A percentile compares a stretch with the other conserved stretches of the same genome.
These are phyloP conservation scores for Leptinotarsa haldemani DNA, from an alignment of 2,888 invertebrate genomes.

Conservation along the genomic window DNA sequence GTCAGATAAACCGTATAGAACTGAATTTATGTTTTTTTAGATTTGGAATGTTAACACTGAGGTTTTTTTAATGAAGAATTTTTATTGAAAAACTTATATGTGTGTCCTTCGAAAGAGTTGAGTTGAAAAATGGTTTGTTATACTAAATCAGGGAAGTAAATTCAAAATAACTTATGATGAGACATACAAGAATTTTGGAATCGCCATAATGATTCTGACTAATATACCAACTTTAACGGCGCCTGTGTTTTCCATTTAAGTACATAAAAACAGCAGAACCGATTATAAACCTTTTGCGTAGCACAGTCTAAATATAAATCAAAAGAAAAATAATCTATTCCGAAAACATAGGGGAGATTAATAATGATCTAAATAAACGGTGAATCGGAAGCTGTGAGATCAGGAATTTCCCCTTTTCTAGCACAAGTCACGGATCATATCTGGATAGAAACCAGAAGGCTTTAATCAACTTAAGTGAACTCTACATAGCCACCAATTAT, in stretches of 20 bases:
- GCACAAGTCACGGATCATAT: slow-evolving; percentile 53
- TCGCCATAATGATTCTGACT: too few relatives aligned
- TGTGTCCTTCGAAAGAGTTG: too few relatives aligned
- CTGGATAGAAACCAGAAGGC: slow-evolving; percentile 55
- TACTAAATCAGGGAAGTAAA: too few relatives aligned
- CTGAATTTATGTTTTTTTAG: too few relatives aligned
- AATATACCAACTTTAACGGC: background rate
- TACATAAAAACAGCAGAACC: slow-evolving; percentile 4
- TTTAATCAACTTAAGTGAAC: slow-evolving; percentile 54
- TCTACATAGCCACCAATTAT: slow-evolving; percentile 37
- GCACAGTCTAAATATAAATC: slow-evolving; percentile 39
- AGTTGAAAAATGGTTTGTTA: too few relatives aligned
- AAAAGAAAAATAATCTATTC: slow-evolving; percentile 44
- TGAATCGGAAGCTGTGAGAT: slow-evolving; percentile 44
- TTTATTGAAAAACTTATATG: too few relatives aligned
- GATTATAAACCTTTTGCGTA: slow-evolving; percentile 43
- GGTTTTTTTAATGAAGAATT: too few relatives aligned
- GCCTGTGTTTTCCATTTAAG: slow-evolving; percentile 10
- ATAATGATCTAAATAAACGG: slow-evolving; percentile 45
- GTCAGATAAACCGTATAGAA: too few relatives aligned
- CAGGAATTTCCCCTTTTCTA: slow-evolving; percentile 48
- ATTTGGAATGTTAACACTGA: too few relatives aligned
- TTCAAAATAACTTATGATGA: too few relatives aligned
- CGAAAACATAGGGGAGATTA: slow-evolving; percentile 40
- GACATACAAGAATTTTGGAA: background rate